phyloP scores from a whole-genome alignment of 2,113 vertebrate species.

The Echinops telfairi region DNA sequence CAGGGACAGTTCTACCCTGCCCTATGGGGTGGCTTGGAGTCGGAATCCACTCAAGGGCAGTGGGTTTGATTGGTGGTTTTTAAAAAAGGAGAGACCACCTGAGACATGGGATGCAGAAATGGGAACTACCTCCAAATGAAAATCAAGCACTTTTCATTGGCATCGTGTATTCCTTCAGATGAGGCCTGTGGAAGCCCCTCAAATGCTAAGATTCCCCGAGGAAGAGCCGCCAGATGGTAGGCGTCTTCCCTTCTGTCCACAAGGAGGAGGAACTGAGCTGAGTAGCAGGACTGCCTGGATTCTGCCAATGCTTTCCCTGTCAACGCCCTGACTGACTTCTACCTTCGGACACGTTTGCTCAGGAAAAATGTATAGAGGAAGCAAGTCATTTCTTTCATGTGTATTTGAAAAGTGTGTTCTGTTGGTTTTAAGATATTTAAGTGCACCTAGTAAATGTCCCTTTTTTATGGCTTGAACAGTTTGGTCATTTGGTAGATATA shows the following conservation, averaged over 20 bases:
- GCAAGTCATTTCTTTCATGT: background rate
- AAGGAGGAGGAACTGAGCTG: slow-evolving; percentile 67
- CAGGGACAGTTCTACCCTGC: too few relatives aligned
- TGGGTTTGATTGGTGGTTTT: too few relatives aligned
- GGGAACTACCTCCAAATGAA: slow-evolving; percentile 17
- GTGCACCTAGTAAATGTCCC: background rate
- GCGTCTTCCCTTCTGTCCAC: slow-evolving; percentile 56
- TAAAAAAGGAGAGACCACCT: background rate
- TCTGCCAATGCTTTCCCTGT: background rate
- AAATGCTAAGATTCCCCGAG: background rate
- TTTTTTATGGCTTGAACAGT: slow-evolving; percentile 5
- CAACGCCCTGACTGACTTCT: background rate
- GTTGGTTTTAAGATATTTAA: slow-evolving; percentile 41
- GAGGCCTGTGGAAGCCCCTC: background rate
- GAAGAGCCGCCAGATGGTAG: slow-evolving; percentile 46
- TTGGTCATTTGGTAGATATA: slow-evolving; percentile 20
- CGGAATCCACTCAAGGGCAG: too few relatives aligned
- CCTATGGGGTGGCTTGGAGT: too few relatives aligned
- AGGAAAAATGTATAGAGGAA: background rate
- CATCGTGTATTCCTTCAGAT: background rate
- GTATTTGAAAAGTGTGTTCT: slow-evolving; percentile 18
- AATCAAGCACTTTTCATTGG: slow-evolving; percentile 15
- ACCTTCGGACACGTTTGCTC: background rate
- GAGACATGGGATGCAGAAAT: background rate
- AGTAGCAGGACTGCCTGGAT: background rate